Percentiles rank a stretch among this genome's conserved stretches.
These are phyloP conservation scores for Thamnophis elegans DNA, from an alignment of 2,797 vertebrate species.

Conservation along the genomic window DNA sequence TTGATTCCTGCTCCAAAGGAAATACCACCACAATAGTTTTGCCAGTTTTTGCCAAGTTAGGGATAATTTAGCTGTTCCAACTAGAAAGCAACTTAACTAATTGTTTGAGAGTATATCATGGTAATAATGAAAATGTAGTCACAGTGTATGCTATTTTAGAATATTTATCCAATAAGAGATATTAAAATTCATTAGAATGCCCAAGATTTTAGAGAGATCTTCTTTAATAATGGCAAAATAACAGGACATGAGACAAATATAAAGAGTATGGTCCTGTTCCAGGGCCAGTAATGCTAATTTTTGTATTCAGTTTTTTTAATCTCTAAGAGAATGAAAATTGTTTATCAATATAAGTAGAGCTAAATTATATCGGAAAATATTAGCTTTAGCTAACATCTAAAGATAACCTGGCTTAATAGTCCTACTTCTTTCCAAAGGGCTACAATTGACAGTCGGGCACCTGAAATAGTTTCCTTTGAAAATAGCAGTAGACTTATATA, in stretches of 20 bases:
- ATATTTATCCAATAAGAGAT: neutral
- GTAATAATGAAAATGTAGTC: neutral
- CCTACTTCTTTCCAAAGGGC: neutral
- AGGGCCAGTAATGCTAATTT: neutral
- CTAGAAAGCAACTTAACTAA: neutral
- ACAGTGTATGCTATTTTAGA: neutral
- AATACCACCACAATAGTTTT: neutral
- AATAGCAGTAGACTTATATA: too few relatives aligned
- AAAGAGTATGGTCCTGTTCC: neutral
- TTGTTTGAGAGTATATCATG: neutral
- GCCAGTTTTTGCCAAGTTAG: neutral
- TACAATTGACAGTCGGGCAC: neutral
- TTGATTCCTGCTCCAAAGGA: neutral
- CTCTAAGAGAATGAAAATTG: neutral
- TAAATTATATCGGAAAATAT: neutral
- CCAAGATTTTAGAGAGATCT: neutral
- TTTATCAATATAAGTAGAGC: neutral
- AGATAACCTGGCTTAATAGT: neutral
- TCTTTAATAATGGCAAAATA: neutral
- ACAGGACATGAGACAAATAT: neutral
- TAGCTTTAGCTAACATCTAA: neutral
- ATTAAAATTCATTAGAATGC: neutral
- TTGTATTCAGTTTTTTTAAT: neutral
- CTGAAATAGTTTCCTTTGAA: neutral
- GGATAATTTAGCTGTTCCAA: neutral